These are phyloP conservation scores for Hipposideros armiger DNA, from an alignment of 2,113 vertebrate genomes.

Conservation along the genomic window DNA sequence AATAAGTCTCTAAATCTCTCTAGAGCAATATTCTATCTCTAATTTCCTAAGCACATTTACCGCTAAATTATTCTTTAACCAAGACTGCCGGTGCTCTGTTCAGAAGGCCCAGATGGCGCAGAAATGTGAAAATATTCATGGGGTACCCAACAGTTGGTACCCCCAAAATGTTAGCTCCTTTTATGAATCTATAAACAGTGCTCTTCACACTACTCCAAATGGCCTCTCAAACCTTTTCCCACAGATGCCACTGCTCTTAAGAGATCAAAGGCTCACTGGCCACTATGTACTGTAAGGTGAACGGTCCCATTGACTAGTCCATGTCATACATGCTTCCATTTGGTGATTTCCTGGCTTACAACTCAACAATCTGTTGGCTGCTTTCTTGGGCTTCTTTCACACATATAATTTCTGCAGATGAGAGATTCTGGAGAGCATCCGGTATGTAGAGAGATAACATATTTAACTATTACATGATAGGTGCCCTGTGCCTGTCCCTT, in stretches of 20 bases:
- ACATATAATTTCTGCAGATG: constrained; percentile 22
- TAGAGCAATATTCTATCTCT: neutral
- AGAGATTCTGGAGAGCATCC: constrained; percentile 11
- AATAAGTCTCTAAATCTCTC: neutral
- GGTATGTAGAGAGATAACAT: neutral
- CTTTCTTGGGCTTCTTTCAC: constrained; percentile 16
- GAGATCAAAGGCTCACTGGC: neutral
- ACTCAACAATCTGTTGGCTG: neutral
- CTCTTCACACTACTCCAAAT: neutral
- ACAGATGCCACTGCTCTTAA: neutral
- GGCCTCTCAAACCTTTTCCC: neutral
- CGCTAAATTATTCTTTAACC: neutral
- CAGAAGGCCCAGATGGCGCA: neutral
- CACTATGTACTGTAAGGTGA: neutral
- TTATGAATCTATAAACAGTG: neutral
- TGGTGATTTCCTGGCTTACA: constrained; percentile 9
- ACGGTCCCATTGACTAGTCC: neutral
- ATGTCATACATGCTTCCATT: neutral
- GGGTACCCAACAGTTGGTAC: neutral
- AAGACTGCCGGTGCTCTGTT: neutral
- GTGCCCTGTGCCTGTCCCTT: neutral
- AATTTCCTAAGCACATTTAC: constrained; percentile 6
- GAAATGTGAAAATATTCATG: constrained; percentile 16
- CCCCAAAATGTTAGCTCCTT: neutral
- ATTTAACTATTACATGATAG: constrained; percentile 27